Base-by-base conservation (phyloP, 92 coral and sea anemone species). In the Zoanthus sociatus region DNA sequence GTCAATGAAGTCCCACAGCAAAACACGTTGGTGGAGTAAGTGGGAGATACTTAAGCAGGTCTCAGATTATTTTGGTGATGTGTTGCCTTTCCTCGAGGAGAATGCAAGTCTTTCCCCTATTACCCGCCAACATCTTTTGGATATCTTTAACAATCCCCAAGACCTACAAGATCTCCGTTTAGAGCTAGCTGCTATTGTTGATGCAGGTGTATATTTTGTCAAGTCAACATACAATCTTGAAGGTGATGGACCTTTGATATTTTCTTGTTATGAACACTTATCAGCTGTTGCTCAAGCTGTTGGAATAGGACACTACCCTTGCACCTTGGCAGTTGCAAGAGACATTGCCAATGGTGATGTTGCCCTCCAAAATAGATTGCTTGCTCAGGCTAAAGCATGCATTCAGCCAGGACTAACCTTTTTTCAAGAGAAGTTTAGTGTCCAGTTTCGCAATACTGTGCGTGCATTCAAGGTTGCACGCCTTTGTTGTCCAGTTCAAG, bases 351-450 rank as follows among this genome's bases (percentile, higher is more conserved):
- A 37, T 37, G 42, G 42, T 37, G 42, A 37, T 37, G 42, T 45
- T 83, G 78, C 51, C 14, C 33, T 71, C 53, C 45, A 69, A 51
- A 85, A 85, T 37, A 78, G 68, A 51, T 79, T 85, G 53, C 66
- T 73, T 32, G 68, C 72, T 51, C 88, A 85, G 73, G 88, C 88
- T 17, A 73, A 85, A 74, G 81, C 88, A 73, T 85, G 88, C 46
- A 58, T 85, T 17, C 88, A 60, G 68, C 88, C 88, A 42, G 73
- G 88, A 85, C 88, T 85, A 79, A 47, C 47, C 88, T 85, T 85
- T 55, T 85, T 26, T 74, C 88, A 47, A 76, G 12, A 68, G 42
- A 44, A 68, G 37, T 26, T 66, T 31, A 20, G 87, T 26, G 71
- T 74, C 44, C 75, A 86, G 32, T 74, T 55, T 60, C 48, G 37